These are phyloP conservation scores for Corythornis madagascariensis DNA, from an alignment of 2,113 vertebrate species.

Conservation along the genomic window DNA sequence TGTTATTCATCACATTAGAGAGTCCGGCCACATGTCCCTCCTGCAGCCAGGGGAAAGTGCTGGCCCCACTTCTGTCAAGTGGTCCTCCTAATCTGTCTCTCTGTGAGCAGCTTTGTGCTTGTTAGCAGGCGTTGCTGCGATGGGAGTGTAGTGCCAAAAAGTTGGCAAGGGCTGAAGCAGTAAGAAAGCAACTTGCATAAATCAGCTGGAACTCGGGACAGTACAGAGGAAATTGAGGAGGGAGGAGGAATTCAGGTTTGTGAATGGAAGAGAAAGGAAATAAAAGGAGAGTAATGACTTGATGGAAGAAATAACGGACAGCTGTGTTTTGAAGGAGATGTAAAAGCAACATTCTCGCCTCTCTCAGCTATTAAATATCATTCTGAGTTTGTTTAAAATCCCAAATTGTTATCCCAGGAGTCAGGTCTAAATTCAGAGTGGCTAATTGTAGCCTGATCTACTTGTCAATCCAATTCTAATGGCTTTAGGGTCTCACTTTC, in stretches of 20 bases:
- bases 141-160: constrained; percentile 21
- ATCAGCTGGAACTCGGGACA: constrained; percentile 24
- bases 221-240: constrained; percentile 27
- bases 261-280: constrained; percentile 6
- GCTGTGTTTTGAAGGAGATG: constrained; percentile 56
- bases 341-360: constrained; percentile 8
- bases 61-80: constrained; percentile 48
- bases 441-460: constrained; percentile 29
- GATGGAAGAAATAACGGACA: constrained; percentile 49
- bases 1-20: constrained; percentile 75
- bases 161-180: constrained; percentile 32
- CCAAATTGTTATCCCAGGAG: constrained; percentile 9
- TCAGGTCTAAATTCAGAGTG: constrained; percentile 25
- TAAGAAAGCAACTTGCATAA: constrained; percentile 19
- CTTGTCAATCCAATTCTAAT: not conserved
- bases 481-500: not conserved
- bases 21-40: constrained; percentile 67
- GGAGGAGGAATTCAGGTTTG: constrained; percentile 22
- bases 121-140: constrained; percentile 15
- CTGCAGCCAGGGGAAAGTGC: constrained; percentile 62
- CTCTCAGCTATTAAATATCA: constrained; percentile 17
- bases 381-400: not conserved
- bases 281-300: constrained; percentile 43
- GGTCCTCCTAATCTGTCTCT: constrained; percentile 59
- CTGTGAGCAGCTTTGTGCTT: constrained; percentile 46